A percentile compares a stretch with the other conserved stretches of the same genome.
These are phyloP conservation scores for Lasioglossum baleicum DNA, from an alignment of 1,140 invertebrate genomes.

Conservation along the genomic window DNA sequence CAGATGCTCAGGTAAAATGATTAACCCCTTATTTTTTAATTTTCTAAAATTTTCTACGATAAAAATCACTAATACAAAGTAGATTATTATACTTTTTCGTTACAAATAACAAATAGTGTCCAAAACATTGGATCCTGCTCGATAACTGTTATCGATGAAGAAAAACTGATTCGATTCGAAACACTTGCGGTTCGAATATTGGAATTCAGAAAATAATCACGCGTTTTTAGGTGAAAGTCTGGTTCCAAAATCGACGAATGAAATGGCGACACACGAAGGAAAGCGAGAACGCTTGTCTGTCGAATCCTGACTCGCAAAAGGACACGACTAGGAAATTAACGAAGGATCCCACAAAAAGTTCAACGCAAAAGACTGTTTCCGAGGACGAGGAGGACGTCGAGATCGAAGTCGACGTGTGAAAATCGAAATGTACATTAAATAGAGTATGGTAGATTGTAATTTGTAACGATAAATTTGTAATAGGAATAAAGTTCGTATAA, in stretches of 20 bases:
- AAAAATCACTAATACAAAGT: no score
- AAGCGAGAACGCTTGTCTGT: conserved; percentile 72
- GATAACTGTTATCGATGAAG: no score
- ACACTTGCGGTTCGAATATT: no score
- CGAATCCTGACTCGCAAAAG: conserved; percentile 55
- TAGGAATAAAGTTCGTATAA: conserved; percentile 32
- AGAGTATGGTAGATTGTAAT: conserved; percentile 15
- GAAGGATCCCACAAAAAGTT: conserved; percentile 59
- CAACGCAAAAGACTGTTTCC: conserved; percentile 55
- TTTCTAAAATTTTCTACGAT: no score
- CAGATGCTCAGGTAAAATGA: conserved; percentile 87
- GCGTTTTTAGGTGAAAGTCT: conserved; percentile 89
- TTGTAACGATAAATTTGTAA: conserved; percentile 4
- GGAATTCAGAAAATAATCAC: neutral
- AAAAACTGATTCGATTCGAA: no score
- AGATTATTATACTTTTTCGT: no score
- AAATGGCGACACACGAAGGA: conserved; percentile 94
- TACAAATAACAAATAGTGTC: no score
- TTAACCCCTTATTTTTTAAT: no score
- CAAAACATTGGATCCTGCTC: no score
- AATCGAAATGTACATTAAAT: conserved; percentile 6
- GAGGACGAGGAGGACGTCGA: conserved; percentile 74
- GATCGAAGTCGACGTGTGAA: conserved; percentile 77
- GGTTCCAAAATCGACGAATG: conserved; percentile 96
- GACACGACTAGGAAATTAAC: conserved; percentile 62